phyloP scores from a whole-genome alignment of 2,888 invertebrate species.

The Cephus spinipes region DNA sequence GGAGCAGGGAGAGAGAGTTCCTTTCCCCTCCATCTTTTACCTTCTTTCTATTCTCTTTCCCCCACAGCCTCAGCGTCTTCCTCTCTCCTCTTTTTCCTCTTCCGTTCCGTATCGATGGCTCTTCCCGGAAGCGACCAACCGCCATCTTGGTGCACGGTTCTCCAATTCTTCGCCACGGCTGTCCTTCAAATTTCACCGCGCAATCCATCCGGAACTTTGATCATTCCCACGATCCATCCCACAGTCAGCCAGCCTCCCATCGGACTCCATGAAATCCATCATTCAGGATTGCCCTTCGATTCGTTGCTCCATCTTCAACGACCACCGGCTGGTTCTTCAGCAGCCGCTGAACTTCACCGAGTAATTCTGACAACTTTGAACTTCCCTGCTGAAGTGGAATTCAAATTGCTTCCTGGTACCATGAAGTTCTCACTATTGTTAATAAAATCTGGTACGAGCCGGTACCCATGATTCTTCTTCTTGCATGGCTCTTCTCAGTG shows the following conservation, averaged over 20 bases:
- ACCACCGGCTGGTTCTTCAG: not conserved
- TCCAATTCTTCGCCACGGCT: slow-evolving; percentile 39
- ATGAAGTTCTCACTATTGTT: not conserved
- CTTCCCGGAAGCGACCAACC: slow-evolving; percentile 49
- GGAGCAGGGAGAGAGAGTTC: slow-evolving; percentile 17
- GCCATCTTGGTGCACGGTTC: slow-evolving; percentile 25
- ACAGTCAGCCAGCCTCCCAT: not conserved
- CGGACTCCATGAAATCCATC: not conserved
- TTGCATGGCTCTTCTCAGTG: not conserved
- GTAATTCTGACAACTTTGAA: not conserved
- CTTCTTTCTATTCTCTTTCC: slow-evolving; percentile 23
- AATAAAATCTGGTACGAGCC: not conserved
- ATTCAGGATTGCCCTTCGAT: not conserved
- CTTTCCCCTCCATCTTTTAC: slow-evolving; percentile 10
- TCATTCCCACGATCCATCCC: slow-evolving; percentile 21
- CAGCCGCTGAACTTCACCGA: not conserved
- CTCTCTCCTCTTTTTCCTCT: slow-evolving; percentile 18
- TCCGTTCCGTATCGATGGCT: slow-evolving; percentile 50
- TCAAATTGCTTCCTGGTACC: not conserved
- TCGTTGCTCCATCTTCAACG: not conserved
- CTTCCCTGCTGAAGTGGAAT: not conserved
- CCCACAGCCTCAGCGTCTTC: slow-evolving; percentile 6
- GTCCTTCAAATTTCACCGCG: slow-evolving; percentile 33
- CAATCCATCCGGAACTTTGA: slow-evolving; percentile 11
- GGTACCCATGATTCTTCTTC: not conserved